Base-by-base conservation (phyloP, 2,797 vertebrate species). In the Typhlichthys eigenmanni region DNA sequence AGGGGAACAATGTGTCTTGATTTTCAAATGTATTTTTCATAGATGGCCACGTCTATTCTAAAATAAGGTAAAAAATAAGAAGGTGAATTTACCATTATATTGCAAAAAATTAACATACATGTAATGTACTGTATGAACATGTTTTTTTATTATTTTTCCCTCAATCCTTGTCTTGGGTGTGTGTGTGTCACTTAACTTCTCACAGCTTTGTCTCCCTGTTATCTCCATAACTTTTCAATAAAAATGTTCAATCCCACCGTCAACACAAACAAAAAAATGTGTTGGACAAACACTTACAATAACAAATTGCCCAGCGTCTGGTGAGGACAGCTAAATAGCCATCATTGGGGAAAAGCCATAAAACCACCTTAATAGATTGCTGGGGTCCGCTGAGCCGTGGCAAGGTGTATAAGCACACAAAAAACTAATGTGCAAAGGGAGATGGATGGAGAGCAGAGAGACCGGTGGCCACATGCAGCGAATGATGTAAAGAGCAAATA, bases 401-500 rank as follows among this genome's bases (percentile, higher is more conserved):
- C 68, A 66, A 60, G 59, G 71, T 80, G 85, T 81, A 86, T 79
- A 68, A 73, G 59, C 46, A 12, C 0, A 10, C 11, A 53, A 45
- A 52, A 61, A 46, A 50, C 29, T 8, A 60, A 50, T 62, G 16
- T 43, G 50, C 69, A 77, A 75, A 79, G 68, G 62, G 79, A 90
- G 87, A 89, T 75, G 69, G 74, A 89, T 87, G 74, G 64, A 79
- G 55, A 75, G 72, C 49, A 67, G 71, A 32, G 48, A 62, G 73
- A 47, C 68, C 62, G 58, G 74, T 72, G 73, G 68, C 75, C 70
- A 70, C 69, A 76, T 71, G 73, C 55, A 60, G 72, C 58, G 54
- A 76, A 75, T 88, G 88, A 89, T 85, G 82, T 78, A 86, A 76
- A 76, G 82, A 65, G 60, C 60, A 81, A 86, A 85, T 76, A 79